Base-by-base conservation (phyloP, 1,140 invertebrate species). In the Matsumurasca onukii region DNA sequence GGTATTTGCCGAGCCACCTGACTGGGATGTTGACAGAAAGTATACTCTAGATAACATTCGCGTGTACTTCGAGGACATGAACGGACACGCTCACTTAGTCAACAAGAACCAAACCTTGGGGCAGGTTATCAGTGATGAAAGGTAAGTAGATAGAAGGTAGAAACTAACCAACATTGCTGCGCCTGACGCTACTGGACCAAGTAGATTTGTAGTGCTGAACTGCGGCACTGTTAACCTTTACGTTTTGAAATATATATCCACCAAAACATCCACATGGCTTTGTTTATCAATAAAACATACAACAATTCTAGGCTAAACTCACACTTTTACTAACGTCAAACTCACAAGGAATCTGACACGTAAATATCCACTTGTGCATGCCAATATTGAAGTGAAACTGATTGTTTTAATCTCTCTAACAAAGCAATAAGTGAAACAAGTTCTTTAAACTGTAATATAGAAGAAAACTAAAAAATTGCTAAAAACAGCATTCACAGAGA, bases 11-110 rank as follows among this genome's bases (percentile, higher is more conserved):
- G 86, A 87, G 27, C 79, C 82, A 65, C 82, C 89, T 25, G 82
- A 85, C 3, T 96, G 93, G 91, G 95, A 98, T 79, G 75, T 71
- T 61, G 80, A 89, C 0, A 80, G 81, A 51, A 86, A 86, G 73
- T 97, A 97, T 77, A 86, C 75, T 52, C 71, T 82, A 9, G 80
- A 85, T 3, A 87, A 80, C 55, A 76, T 97, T 34, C 85, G 88
- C 80, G 81, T 96, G 20, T 96, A 92, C 78, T 95, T 88, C 80
- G 92, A 95, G 81, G 87, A 91, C 73, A 80, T 80, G 70, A 82
- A 88, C 66, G 88, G 85, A 75, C 80, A 83, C 73, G 79, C 93
- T 1, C 84, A 89, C 76, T 80, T 85, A 73, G 81, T 93, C 17
- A 78, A 88, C 70, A 75, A 82, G 0, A 78, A 79, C 13, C 81